Base-by-base conservation (phyloP, 2,797 vertebrate genomes). In the Arremon aurantiirostris region DNA sequence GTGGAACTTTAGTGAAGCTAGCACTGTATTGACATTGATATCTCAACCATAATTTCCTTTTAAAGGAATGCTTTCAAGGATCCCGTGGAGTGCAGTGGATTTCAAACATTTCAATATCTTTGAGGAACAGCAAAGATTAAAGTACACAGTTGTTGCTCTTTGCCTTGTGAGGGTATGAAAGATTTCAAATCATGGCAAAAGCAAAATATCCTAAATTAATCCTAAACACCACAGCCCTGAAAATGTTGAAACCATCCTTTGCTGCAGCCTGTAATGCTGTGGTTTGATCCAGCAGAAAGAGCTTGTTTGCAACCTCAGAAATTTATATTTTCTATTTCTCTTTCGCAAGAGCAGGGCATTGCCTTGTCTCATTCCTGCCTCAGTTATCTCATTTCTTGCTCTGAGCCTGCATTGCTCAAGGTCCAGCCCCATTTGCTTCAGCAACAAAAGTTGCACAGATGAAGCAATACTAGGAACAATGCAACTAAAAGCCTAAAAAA, bases 341-440 rank as follows among this genome's bases (percentile, higher is more conserved):
- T 96, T 94, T 90, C 1, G 5, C 91, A 95, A 94, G 73, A 88
- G 55, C 35, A 34, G 60, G 14, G 9, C 82, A 64, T 68, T 26
- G 15, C 57, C 24, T 60, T 49, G 59, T 84, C 80, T 88, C 20
- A 4, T 37, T 91, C 61, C 79, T 30, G 35, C 82, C 57, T 47
- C 61, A 8, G 18, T 88, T 93, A 90, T 93, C 94, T 94, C 37
- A 8, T 42, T 59, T 72, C 35, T 66, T 78, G 76, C 63, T 86
- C 55, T 83, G 32, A 75, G 28, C 32, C 86, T 57, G 39, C 24
- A 47, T 93, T 96, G 94, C 91, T 96, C 80, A 95, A 93, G 63
- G 24, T 83, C 34, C 84, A 69, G 57, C n/a, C 53, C 46, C 1
- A 0, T 89, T 86, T 87, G 56, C 60, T 90, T 84, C 75, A 71